Evolutionary conservation across 2,113 vertebrate genomes (phyloP).

Genomic region (Acrocephalus kingi): DNA sequence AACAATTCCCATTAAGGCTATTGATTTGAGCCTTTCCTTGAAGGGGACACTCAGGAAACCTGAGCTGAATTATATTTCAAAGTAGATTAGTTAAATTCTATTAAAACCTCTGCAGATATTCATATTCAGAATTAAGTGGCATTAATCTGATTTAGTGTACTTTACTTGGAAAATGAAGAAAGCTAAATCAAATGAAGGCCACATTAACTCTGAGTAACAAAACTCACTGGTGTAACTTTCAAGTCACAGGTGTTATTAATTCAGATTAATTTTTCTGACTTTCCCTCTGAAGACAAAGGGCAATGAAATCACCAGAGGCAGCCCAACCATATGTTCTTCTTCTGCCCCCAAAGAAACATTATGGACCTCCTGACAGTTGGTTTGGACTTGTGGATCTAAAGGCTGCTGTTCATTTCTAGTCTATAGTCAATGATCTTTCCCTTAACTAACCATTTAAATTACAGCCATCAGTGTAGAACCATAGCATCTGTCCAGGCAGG

Average conservation of each 20-base stretch:
- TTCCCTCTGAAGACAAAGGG: background rate
- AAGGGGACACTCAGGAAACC: slow-evolving; percentile 26
- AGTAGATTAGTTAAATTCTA: slow-evolving; percentile 41
- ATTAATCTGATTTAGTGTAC: slow-evolving; percentile 20
- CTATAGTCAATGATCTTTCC: background rate
- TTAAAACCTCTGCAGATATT: slow-evolving; percentile 26
- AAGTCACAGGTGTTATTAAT: background rate
- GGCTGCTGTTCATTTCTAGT: background rate
- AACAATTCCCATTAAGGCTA: slow-evolving; percentile 30
- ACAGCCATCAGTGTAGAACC: background rate
- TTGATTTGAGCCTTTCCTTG: slow-evolving; percentile 42
- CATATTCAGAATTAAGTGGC: slow-evolving; percentile 33
- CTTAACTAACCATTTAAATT: background rate
- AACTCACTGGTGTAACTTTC: background rate
- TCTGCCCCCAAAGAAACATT: rapidly evolving
- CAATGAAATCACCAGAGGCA: background rate
- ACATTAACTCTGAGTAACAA: background rate
- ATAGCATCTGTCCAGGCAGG: background rate
- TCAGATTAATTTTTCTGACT: background rate
- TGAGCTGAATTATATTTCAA: slow-evolving; percentile 37
- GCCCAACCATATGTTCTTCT: background rate
- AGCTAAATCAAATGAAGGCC: slow-evolving; percentile 32
- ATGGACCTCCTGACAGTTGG: background rate
- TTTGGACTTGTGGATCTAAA: background rate
- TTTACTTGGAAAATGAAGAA: slow-evolving; percentile 17